phyloP scores from a whole-genome alignment of 2,888 invertebrate genomes.

The Caenorhabditis sulstoni region DNA sequence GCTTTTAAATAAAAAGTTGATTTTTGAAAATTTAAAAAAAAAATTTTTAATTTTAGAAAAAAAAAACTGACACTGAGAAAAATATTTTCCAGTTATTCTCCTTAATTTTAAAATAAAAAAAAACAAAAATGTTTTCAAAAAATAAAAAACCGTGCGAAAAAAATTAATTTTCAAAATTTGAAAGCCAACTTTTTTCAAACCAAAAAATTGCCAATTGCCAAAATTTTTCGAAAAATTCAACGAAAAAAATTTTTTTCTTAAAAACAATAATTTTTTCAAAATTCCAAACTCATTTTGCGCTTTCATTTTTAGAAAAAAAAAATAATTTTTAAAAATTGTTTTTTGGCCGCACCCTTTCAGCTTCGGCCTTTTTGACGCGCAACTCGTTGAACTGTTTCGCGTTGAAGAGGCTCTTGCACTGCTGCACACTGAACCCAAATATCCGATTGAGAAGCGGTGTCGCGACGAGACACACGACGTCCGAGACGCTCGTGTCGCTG shows the following conservation, averaged over 20 bases:
- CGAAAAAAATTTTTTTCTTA: too few species aligned
- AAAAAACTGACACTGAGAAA: too few species aligned
- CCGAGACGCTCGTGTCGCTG: slow-evolving; percentile 19
- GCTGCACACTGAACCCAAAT: slow-evolving; percentile 49
- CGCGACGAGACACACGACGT: slow-evolving; percentile 36
- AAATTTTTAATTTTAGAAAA: background rate
- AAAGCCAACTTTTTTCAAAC: too few species aligned
- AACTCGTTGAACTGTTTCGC: slow-evolving; percentile 5
- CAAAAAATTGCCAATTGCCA: too few species aligned
- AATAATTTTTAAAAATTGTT: too few species aligned
- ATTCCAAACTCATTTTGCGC: too few species aligned
- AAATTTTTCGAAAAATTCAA: too few species aligned
- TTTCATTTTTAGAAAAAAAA: too few species aligned
- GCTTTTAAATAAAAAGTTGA: too few species aligned
- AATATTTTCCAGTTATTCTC: too few species aligned
- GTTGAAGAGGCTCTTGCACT: slow-evolving; percentile 42
- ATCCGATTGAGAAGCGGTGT: slow-evolving; percentile 44
- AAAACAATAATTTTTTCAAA: background rate
- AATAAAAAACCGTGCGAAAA: slow-evolving; percentile 4
- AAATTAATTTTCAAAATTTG: background rate
- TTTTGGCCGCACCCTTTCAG: slow-evolving; percentile 10
- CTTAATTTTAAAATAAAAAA: slow-evolving; percentile 1
- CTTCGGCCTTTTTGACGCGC: slow-evolving; percentile 26
- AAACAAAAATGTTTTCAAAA: background rate
- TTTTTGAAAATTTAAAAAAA: background rate